A percentile compares a stretch with the other conserved stretches of the same genome.
phyloP scores from a whole-genome alignment of 2,797 vertebrate species.

The Spinus pinus region DNA sequence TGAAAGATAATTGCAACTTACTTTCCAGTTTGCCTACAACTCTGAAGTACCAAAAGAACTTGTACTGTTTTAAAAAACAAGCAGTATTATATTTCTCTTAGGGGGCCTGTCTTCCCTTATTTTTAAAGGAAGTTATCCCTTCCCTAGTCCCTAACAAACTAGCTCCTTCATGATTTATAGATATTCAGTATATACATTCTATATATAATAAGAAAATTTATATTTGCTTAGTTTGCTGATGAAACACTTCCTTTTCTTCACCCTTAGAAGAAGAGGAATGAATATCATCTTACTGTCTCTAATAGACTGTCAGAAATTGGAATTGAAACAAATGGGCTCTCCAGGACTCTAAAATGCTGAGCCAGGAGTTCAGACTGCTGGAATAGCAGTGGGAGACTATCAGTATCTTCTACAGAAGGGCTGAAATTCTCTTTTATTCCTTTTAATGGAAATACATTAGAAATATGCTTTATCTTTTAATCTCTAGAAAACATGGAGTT shows the following conservation, averaged over 20 bases:
- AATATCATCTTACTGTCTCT: not conserved
- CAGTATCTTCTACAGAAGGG: not conserved
- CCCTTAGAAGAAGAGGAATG: not conserved
- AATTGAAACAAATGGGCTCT: not conserved
- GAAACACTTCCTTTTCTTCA: not conserved
- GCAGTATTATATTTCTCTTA: not conserved
- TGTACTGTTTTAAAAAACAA: not conserved
- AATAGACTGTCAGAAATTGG: not conserved
- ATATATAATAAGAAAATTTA: not conserved
- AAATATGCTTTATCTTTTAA: not conserved
- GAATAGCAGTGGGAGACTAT: not conserved
- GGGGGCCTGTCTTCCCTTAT: fast-evolving
- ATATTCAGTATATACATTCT: not conserved
- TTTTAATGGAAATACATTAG: not conserved
- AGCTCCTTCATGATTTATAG: not conserved
- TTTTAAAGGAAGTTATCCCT: not conserved
- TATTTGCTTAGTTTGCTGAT: not conserved
- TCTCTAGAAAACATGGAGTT: not conserved
- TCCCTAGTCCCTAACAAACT: not conserved
- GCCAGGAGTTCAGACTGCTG: not conserved
- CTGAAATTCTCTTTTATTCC: not conserved
- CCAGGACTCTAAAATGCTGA: not conserved
- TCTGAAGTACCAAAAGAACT: not conserved
- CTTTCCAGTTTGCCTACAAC: not conserved
- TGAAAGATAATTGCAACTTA: not conserved